Evolutionary conservation across 2,113 vertebrate species (phyloP).

Genomic region (Capreolus pygargus): DNA sequence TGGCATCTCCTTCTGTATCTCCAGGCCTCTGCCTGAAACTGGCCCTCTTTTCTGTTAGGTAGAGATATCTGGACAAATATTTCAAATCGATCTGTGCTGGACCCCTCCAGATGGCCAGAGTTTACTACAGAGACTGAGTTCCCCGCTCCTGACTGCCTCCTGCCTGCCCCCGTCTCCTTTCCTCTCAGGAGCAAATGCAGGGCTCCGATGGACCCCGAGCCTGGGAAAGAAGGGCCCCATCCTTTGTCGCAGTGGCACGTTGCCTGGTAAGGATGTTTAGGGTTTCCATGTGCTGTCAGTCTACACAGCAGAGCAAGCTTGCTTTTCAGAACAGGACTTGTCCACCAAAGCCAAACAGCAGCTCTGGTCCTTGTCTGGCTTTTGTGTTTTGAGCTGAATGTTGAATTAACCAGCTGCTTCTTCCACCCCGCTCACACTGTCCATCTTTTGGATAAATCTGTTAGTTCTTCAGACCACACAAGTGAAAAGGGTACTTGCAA

Average conservation of each 20-base stretch:
- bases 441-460: slow-evolving; percentile 83
- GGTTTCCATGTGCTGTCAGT: neutral
- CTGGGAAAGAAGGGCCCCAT: neutral
- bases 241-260: rapidly evolving
- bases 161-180: no score
- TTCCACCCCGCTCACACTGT: slow-evolving; percentile 24
- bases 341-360: neutral
- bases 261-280: neutral
- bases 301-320: neutral
- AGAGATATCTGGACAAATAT: neutral
- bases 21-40: neutral
- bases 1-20: neutral
- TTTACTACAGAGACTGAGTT: neutral
- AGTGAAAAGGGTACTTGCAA: slow-evolving; percentile 89
- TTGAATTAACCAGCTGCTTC: slow-evolving; percentile 60
- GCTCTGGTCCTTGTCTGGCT: neutral
- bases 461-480: slow-evolving; percentile 97
- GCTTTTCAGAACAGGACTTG: neutral
- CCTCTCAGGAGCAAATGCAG: rapidly evolving
- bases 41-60: neutral
- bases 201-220: rapidly evolving
- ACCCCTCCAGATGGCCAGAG: neutral
- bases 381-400: neutral
- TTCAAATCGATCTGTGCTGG: neutral
- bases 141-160: neutral